Conservation (phyloP, 1,140 invertebrate species). For the Melitaea cinxia region DNA sequence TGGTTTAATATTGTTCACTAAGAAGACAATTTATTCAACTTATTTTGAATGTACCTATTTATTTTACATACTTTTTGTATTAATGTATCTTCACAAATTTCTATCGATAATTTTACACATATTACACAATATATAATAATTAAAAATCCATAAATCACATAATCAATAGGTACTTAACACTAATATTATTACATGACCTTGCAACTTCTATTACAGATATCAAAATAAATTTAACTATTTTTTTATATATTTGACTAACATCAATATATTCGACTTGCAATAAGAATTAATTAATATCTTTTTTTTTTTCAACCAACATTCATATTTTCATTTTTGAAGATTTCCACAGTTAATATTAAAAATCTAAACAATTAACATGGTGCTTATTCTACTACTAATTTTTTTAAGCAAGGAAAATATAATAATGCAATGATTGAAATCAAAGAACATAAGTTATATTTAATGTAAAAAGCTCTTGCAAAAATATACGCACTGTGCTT, state of each 20-base stretch:
- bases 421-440: constrained; percentile 21
- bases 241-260: constrained; percentile 13
- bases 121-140: neutral
- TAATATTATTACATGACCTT: constrained; percentile 2
- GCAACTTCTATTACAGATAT: neutral
- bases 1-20: no score
- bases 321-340: constrained; percentile 17
- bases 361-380: constrained; percentile 12
- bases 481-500: constrained; percentile 48
- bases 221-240: neutral
- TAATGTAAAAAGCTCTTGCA: constrained; percentile 37
- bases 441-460: constrained; percentile 22
- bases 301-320: constrained; percentile 26
- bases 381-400: constrained; percentile 22
- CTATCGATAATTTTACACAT: neutral
- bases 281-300: constrained; percentile 22
- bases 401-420: constrained; percentile 24
- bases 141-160: constrained; percentile 3
- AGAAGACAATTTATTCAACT: no score
- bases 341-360: constrained; percentile 8
- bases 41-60: no score
- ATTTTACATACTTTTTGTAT: no score
- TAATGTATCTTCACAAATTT: neutral
- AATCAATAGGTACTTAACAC: neutral
- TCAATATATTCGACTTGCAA: constrained; percentile 20